These are phyloP conservation scores for Malurus melanocephalus DNA, from an alignment of 2,113 vertebrate species.

Conservation along the genomic window DNA sequence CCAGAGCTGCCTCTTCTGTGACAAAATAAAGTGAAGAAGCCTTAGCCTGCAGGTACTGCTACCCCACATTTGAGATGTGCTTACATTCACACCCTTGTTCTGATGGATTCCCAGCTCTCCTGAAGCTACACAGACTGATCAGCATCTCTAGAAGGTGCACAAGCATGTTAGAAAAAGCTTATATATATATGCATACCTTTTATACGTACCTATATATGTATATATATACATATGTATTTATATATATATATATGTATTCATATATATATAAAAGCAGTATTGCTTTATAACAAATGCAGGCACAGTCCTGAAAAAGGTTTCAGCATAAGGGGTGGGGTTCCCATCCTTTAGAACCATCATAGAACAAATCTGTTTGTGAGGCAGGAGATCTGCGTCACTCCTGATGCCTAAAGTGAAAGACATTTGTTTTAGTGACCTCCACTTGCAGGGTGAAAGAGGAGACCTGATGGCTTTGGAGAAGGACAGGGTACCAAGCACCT, in stretches of 20 bases:
- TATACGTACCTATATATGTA: too few relatives aligned
- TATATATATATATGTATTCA: neutral
- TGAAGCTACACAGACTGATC: neutral
- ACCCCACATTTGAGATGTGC: neutral
- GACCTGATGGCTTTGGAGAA: neutral
- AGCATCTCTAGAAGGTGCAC: neutral
- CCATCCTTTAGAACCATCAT: rapidly evolving
- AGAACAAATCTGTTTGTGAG: neutral
- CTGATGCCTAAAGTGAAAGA: neutral
- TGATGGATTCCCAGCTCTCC: neutral
- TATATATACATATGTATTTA: too few relatives aligned
- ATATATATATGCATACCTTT: neutral
- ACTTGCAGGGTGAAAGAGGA: neutral
- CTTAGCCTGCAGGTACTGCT: neutral
- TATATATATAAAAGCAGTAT: neutral
- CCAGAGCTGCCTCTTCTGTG: neutral
- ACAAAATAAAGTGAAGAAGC: neutral
- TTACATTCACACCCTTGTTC: neutral
- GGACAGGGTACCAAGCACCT: neutral
- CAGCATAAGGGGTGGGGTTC: neutral
- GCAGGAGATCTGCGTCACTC: neutral
- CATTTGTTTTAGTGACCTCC: neutral
- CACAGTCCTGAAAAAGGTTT: neutral
- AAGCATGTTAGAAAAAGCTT: neutral
- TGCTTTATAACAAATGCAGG: neutral